A percentile compares a stretch with the other conserved stretches of the same genome.
phyloP scores from a whole-genome alignment of 53 echinoderm and acorn worm species.

The Echinarachnius parma region DNA sequence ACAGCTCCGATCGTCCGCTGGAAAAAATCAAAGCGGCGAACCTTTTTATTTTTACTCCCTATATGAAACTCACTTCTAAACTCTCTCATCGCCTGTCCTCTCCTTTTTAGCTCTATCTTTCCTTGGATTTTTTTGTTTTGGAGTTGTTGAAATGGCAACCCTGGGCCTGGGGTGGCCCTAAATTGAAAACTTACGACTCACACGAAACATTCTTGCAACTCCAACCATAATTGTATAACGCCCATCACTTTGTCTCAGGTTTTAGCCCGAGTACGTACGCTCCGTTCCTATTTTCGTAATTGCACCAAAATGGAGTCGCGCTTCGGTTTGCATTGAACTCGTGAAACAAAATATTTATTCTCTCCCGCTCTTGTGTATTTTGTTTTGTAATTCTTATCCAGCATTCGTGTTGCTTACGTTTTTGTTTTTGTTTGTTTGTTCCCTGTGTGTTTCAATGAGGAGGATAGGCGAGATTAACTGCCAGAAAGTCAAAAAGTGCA shows the following conservation, averaged over 20 bases:
- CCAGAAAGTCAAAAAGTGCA: conserved; percentile 32
- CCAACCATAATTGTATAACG: too few species aligned
- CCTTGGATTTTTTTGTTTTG: conserved; percentile 44
- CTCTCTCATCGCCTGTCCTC: conserved; percentile 22
- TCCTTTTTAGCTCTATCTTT: conserved; percentile 19
- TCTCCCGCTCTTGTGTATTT: neutral
- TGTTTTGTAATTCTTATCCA: neutral
- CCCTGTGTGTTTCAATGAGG: neutral
- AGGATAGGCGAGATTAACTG: conserved; percentile 20
- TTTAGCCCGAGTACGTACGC: too few species aligned
- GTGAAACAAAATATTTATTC: conserved; percentile 38
- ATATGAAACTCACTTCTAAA: conserved; percentile 4
- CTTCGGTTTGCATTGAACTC: conserved; percentile 25
- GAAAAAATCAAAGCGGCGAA: conserved; percentile 45
- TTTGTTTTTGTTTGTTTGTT: neutral
- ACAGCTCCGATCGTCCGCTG: conserved; percentile 15
- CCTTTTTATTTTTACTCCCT: conserved; percentile 5
- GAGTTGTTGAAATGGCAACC: conserved; percentile 49
- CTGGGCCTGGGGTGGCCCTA: conserved; percentile 42
- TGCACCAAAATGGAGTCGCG: conserved; percentile 43
- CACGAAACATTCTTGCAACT: conserved; percentile 40
- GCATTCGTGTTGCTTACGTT: neutral
- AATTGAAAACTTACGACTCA: conserved; percentile 48
- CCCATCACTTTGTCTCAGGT: conserved; percentile 29
- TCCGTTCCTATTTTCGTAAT: too few species aligned